Evolutionary conservation across 2,113 vertebrate genomes (phyloP), one percentile per base, ranked within the genome.

Genomic region (Chaetura pelagica): DNA sequence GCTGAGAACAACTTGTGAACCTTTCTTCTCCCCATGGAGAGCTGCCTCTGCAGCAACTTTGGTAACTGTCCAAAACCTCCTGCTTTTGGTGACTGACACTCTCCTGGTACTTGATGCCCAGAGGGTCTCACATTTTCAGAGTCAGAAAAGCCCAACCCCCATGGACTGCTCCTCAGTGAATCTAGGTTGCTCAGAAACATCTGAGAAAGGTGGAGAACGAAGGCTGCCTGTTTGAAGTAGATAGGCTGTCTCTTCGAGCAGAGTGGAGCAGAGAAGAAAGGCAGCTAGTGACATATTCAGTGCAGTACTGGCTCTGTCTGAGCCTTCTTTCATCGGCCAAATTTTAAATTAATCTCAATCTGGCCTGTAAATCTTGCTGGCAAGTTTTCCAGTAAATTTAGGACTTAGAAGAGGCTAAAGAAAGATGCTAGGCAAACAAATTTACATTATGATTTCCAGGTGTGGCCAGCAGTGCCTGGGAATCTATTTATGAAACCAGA

Each of bases 201-300:
- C 90, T 89, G 84, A 89, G 89, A 94, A 89, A 91, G 27, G 76
- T 95, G 69, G 91, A 49, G 74, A 94, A 89, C 1, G 64, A 74
- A 81, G 49, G 58, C 84, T 92, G 77, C 69, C 80, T 10, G 58
- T 95, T 94, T 96, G 90, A 94, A 96, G 92, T 87, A 77, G 75
- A 59, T 55, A 91, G 84, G 15, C 85, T 92, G 90, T 84, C 76
- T 95, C 35, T 62, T 54, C 91, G 83, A 97, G 90, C 64, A 38
- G 16, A 84, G 59, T 4, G 2, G 27, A 91, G 63, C 35, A 34
- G 69, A 87, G 88, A 93, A 96, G 73, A 95, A 94, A 96, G 73
- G 76, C 96, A 96, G 90, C 93, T 96, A 90, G 86, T 96, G 93
- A 95, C 94, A 96, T 90, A 95, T 96, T 96, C 85, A 96, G 96